Percentiles rank a stretch among this genome's conserved stretches.
Evolutionary conservation across 2,888 invertebrate genomes (phyloP).

Genomic region (Heliconius ethilla): DNA sequence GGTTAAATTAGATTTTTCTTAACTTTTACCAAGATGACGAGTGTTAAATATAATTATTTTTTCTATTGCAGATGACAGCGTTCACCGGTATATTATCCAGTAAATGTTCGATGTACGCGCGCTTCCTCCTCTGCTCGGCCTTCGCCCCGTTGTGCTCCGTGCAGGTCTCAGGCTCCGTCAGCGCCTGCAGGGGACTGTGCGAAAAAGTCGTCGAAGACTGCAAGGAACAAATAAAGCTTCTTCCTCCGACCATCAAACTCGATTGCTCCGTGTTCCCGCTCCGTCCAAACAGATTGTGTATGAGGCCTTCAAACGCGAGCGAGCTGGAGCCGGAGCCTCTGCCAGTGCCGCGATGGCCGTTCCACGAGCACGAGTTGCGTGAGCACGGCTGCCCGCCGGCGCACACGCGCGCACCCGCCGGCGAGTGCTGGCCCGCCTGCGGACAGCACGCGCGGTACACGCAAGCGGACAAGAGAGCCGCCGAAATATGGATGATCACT

Average conservation of each 20-base stretch:
- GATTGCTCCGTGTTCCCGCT: slow-evolving; percentile 92
- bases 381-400: slow-evolving; percentile 82
- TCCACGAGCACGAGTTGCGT: slow-evolving; percentile 61
- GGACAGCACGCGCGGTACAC: slow-evolving; percentile 86
- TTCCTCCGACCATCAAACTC: slow-evolving; percentile 88
- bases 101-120: slow-evolving; percentile 90
- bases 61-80: slow-evolving; percentile 84
- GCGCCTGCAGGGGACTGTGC: slow-evolving; percentile 93
- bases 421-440: slow-evolving; percentile 85
- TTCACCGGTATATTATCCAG: slow-evolving; percentile 88
- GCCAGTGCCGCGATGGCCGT: slow-evolving; percentile 71
- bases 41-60: neutral
- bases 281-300: slow-evolving; percentile 87
- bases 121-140: slow-evolving; percentile 94
- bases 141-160: slow-evolving; percentile 95
- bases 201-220: slow-evolving; percentile 89
- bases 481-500: slow-evolving; percentile 88
- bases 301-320: slow-evolving; percentile 84
- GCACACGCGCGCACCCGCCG: slow-evolving; percentile 80
- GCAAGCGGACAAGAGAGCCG: slow-evolving; percentile 85
- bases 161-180: slow-evolving; percentile 91
- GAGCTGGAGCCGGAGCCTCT: slow-evolving; percentile 72
- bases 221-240: slow-evolving; percentile 85
- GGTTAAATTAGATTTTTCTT: slow-evolving; percentile 40
- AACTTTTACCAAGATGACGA: neutral